Base-by-base conservation (phyloP, 1,140 invertebrate genomes). In the Araneus ventricosus region DNA sequence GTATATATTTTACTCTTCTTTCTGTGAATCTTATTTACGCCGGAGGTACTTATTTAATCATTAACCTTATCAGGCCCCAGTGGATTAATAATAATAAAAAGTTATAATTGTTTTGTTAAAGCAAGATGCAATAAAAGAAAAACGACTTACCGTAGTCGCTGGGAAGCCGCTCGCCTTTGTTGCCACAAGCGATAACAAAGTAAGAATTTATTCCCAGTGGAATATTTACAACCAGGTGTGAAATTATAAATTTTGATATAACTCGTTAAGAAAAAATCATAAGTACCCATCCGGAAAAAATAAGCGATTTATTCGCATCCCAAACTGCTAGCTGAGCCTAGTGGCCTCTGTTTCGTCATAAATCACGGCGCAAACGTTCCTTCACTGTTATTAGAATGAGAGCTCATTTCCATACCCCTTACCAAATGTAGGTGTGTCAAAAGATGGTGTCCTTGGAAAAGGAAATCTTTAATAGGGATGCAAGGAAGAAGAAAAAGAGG, bases 321-420 rank as follows among this genome's bases (percentile, higher is more conserved):
- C 17, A 30, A 37, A 30, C 20, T 37, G 70, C 70, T 34, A n/a
- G 1, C 24, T n/a, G 4, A 30, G 70, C 67, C 67, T 10, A 63
- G 7, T 45, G 41, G 59, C 59, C 59, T 63, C 59, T 63, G 59
- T 7, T 63, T 75, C 70, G 37, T 84, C 39, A 84, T 84, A 84
- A 84, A 84, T 84, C 82, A 84, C 82, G n/a, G 45, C 24, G 2
- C 80, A 75, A 75, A 75, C 30, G 70, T 75, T 75, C 70, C 45
- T 45, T 57, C 82, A 84, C 45, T 41, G 82, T 52, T 57, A 84
- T 84, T 84, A 84, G 39, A 52, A 84, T 57, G 34, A 30, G 82
- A 84, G n/a, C 45, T 84, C 82, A 84, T 84, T 84, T 84, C 82
- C 82, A 84, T 84, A 84, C 24, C 39, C 82, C 45, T 52, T 84